phyloP scores from a whole-genome alignment of 2,113 vertebrate species.

The Litocranius walleri region DNA sequence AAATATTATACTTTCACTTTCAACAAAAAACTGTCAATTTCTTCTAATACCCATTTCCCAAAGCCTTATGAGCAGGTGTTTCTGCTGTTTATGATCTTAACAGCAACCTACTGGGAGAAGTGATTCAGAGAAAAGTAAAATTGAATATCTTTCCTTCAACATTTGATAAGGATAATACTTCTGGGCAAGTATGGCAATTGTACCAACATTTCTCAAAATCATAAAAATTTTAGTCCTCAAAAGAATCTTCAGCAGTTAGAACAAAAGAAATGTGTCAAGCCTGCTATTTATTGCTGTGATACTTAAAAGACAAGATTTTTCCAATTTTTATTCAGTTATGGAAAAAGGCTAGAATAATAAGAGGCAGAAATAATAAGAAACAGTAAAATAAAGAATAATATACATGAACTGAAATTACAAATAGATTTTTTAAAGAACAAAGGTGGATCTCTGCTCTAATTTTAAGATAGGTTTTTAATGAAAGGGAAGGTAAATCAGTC shows the following conservation, averaged over 20 bases:
- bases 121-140: slow-evolving; percentile 51
- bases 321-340: background rate
- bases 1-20: slow-evolving; percentile 6
- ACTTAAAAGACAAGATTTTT: slow-evolving; percentile 11
- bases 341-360: background rate
- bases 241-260: slow-evolving; percentile 14
- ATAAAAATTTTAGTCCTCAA: background rate
- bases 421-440: background rate
- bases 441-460: slow-evolving; percentile 38
- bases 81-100: background rate
- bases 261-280: background rate
- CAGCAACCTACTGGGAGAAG: background rate
- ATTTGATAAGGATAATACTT: slow-evolving; percentile 34
- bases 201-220: background rate
- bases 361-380: background rate
- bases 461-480: slow-evolving; percentile 70
- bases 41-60: background rate
- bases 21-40: slow-evolving; percentile 22
- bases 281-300: background rate
- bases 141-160: slow-evolving; percentile 24
- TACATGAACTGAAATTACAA: background rate
- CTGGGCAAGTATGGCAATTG: slow-evolving; percentile 24
- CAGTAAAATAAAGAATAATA: slow-evolving; percentile 5
- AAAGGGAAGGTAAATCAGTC: slow-evolving; percentile 63
- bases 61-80: slow-evolving; percentile 25